Percentiles rank a stretch among this genome's conserved stretches.
Evolutionary conservation across 2,888 invertebrate genomes (phyloP).

Genomic region (Xestia ashworthii): DNA sequence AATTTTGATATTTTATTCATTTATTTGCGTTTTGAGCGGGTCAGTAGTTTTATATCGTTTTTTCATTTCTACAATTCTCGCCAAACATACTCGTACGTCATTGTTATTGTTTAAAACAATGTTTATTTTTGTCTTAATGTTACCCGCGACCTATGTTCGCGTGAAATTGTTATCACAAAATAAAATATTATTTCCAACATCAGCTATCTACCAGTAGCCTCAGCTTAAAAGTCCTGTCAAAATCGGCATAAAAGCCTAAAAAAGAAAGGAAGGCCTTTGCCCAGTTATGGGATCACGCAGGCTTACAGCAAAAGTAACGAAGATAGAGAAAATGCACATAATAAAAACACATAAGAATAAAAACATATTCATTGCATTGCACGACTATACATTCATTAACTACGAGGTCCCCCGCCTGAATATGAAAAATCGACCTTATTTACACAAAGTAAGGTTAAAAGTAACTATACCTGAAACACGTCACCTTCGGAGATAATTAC

Average conservation of each 20-base stretch:
- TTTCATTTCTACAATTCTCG: not conserved
- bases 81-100: too few relatives aligned
- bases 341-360: too few relatives aligned
- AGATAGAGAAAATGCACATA: not conserved
- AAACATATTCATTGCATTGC: not conserved
- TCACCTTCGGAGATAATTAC: conserved; percentile 84
- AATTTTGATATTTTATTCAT: conserved; percentile 14
- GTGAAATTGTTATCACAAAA: too few relatives aligned
- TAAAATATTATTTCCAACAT: too few relatives aligned
- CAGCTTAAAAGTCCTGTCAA: too few relatives aligned
- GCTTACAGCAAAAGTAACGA: not conserved
- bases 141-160: too few relatives aligned
- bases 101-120: too few relatives aligned
- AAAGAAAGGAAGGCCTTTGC: not conserved
- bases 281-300: not conserved
- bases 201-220: too few relatives aligned
- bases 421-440: not conserved
- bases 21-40: not conserved
- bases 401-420: not conserved
- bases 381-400: not conserved
- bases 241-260: too few relatives aligned
- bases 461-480: conserved; percentile 80
- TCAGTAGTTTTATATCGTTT: not conserved
- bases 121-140: too few relatives aligned
- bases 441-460: not conserved